Evolutionary conservation across 2,888 invertebrate species (phyloP).

Genomic region (Pyralis farinalis): DNA sequence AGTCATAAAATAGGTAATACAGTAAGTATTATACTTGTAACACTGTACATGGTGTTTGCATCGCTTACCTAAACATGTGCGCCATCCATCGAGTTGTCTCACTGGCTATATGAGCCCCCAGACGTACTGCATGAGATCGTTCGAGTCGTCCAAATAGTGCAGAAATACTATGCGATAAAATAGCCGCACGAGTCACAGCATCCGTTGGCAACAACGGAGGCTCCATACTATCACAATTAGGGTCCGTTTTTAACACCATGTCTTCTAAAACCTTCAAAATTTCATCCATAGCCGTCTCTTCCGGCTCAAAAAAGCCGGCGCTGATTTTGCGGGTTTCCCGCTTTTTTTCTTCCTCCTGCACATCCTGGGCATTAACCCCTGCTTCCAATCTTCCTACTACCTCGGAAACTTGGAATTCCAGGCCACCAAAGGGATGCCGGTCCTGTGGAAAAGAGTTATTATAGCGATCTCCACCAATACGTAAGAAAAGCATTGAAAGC

Average conservation of each 20-base stretch:
- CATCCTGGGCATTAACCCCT: constrained; percentile 74
- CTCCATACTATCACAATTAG: constrained; percentile 83
- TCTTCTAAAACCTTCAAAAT: constrained; percentile 82
- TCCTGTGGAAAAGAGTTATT: constrained; percentile 60
- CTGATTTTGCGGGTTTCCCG: constrained; percentile 71
- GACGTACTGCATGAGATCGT: constrained; percentile 87
- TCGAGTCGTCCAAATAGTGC: constrained; percentile 93
- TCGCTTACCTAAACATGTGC: constrained; percentile 87
- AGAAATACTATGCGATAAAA: constrained; percentile 93
- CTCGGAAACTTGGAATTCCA: constrained; percentile 88
- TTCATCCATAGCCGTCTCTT: constrained; percentile 81
- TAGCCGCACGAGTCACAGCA: constrained; percentile 80
- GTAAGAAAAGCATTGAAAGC: constrained; percentile 11
- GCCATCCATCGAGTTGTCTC: constrained; percentile 95
- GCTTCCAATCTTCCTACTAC: constrained; percentile 87
- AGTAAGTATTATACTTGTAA: no score
- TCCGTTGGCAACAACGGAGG: constrained; percentile 83
- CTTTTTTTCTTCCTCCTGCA: constrained; percentile 58
- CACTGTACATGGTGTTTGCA: not conserved
- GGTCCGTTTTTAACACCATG: constrained; percentile 81
- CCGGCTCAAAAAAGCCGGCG: constrained; percentile 75
- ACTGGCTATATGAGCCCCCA: constrained; percentile 90
- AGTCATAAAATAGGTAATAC: constrained; percentile 13
- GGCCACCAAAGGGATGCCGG: constrained; percentile 82
- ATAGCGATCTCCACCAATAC: constrained; percentile 23